phyloP scores from a whole-genome alignment of 2,888 invertebrate genomes.

The Geophilus truncorum region DNA sequence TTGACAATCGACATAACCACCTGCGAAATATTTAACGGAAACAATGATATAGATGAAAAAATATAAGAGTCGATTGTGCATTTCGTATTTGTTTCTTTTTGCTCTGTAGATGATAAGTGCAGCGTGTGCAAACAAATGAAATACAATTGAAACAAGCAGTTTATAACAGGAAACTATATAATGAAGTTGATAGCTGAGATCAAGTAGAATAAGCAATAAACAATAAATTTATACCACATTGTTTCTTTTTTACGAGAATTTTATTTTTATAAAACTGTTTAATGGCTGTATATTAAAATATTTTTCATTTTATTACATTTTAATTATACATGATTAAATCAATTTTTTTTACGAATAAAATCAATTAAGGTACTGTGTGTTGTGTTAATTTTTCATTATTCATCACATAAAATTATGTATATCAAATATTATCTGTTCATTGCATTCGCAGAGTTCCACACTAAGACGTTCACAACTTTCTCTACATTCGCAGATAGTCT shows the following conservation, averaged over 20 bases:
- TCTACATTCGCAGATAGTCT: not conserved
- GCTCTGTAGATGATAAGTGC: not conserved
- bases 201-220: not conserved
- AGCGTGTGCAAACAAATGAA: no score
- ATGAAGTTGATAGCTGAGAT: not conserved
- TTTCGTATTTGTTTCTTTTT: not conserved
- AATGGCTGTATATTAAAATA: no score
- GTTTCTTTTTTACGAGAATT: not conserved
- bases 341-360: no score
- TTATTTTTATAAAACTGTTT: not conserved
- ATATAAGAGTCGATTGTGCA: not conserved
- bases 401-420: no score
- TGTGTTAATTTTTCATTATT: no score
- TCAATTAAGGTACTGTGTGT: no score
- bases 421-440: not conserved
- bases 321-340: no score
- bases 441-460: not conserved
- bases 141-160: not conserved
- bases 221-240: not conserved
- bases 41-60: not conserved
- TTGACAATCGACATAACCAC: not conserved
- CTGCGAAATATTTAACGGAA: not conserved
- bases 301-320: no score
- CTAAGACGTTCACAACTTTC: not conserved
- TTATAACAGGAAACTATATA: not conserved